Evolutionary conservation across 2,888 invertebrate genomes (phyloP).

Genomic region (Heliothis peltigera): DNA sequence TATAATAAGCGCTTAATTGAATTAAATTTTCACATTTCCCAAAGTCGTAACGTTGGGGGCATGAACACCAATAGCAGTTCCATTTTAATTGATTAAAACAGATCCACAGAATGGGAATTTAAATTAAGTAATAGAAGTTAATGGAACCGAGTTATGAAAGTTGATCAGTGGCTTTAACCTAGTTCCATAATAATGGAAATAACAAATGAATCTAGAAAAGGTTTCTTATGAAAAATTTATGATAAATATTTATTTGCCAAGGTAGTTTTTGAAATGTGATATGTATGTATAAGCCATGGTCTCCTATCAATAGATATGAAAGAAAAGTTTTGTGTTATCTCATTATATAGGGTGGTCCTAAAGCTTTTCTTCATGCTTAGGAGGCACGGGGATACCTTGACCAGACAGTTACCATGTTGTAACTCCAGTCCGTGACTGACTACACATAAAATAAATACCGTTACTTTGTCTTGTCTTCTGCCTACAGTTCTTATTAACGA

Average conservation of each 20-base stretch:
- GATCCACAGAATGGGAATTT: slow-evolving; percentile 40
- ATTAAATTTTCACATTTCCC: slow-evolving; percentile 50
- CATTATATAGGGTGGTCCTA: too few species aligned
- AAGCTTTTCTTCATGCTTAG: too few species aligned
- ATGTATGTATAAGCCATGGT: too few species aligned
- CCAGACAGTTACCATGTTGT: too few species aligned
- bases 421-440: too few species aligned
- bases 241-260: background rate
- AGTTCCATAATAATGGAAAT: slow-evolving; percentile 47
- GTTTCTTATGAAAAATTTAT: slow-evolving; percentile 3
- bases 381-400: too few species aligned
- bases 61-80: slow-evolving; percentile 41
- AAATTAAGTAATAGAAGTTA: slow-evolving; percentile 56
- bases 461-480: too few species aligned
- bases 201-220: slow-evolving; percentile 32
- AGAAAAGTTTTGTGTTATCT: too few species aligned
- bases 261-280: background rate
- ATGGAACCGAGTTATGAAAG: slow-evolving; percentile 49
- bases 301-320: too few species aligned
- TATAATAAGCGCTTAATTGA: slow-evolving; percentile 43
- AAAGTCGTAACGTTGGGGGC: slow-evolving; percentile 33
- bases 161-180: slow-evolving; percentile 52
- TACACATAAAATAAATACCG: too few species aligned
- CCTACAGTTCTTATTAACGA: too few species aligned
- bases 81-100: slow-evolving; percentile 56